Base-by-base conservation (phyloP, 2,797 vertebrate genomes). In the Mastacembelus armatus region DNA sequence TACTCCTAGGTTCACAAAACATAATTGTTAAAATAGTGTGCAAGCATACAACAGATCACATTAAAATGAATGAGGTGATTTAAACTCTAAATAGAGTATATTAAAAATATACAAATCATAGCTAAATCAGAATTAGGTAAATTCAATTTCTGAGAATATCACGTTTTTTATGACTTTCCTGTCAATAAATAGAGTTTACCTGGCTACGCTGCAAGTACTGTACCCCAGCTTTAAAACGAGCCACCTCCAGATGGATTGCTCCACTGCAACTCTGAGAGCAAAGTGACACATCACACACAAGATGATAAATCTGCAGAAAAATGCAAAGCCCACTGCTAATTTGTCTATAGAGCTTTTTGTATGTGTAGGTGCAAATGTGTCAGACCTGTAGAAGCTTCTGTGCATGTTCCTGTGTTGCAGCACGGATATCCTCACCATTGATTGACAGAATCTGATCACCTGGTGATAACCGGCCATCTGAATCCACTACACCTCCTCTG, bases 391-490 rank as follows among this genome's bases (percentile, higher is more conserved):
- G 86, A 54, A 98, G 92, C 59, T 84, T 89, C 32, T 94, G 94
- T 43, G 95, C 96, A 4, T 94, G 91, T 72, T 97, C 95, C 81
- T 96, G 95, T 2, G 95, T 95, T 32, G 95, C 95, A 1, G 93
- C 94, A 39, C 95, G 94, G 64, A 97, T 95, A 22, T 98, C 97
- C 77, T 98, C 95, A 40, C 94, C 96, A 16, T 96, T 97, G 83
- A 99, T 94, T 65, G 92, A 94, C 71, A 99, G 45, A 86, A 99
- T 98, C 88, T 98, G 97, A 90, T 99, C 98, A 66, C 97, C 98
- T 61, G 94, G 95, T 90, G 95, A 92, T 89, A 99, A 85, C 63
- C 95, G 95, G 50, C 96, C 95, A 71, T 98, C 95, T 4, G 87
- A 80, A 83, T 96, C 95, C 29, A 94, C 94, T 78, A 94, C 94